Base-by-base conservation (phyloP, 92 coral and sea anemone genomes). In the Ricordea florida region DNA sequence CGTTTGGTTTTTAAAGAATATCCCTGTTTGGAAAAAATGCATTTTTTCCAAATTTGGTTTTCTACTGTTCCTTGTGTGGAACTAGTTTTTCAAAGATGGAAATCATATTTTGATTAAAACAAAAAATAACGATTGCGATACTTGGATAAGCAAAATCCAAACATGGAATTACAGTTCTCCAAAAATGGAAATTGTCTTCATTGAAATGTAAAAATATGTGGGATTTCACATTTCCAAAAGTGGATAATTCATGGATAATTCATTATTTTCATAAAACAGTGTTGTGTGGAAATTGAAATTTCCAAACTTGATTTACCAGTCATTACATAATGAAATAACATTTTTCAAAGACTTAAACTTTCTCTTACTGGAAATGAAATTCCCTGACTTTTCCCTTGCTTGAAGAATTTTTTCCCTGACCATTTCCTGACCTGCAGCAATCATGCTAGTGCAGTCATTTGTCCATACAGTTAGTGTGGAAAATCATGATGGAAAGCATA, bases 131-230 rank as follows among this genome's bases (percentile, higher is more conserved):
- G 13, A 30, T 55, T 28, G 32, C 62, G 36, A 55, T 55, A 55
- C 62, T 55, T 55, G 62, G 62, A 55, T 25, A 28, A 11, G 37
- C 62, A 55, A 55, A 55, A 55, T 11, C 62, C 62, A 55, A 13
- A 55, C 62, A 55, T 55, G 62, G 62, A 55, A 55, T n/a, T 55
- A 55, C 3, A 55, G 62, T 55, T 55, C 13, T 55, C 62, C 62
- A 26, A 55, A 55, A 55, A 55, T 11, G 41, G 29, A 55, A 55
- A 55, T 55, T 26, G 62, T 27, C 62, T 28, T 35, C 33, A 55
- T 55, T 23, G 1, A 8, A 55, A 35, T 28, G 32, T 55, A 40
- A 40, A 55, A n/a, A 28, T 55, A 35, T 28, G 32, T 55, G 62
- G 62, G 32, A n/a, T 55, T 55, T 55, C 37, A 0, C 62, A 55